Base-by-base conservation (phyloP, 2,113 vertebrate genomes). In the Nerophis lumbriciformis region DNA sequence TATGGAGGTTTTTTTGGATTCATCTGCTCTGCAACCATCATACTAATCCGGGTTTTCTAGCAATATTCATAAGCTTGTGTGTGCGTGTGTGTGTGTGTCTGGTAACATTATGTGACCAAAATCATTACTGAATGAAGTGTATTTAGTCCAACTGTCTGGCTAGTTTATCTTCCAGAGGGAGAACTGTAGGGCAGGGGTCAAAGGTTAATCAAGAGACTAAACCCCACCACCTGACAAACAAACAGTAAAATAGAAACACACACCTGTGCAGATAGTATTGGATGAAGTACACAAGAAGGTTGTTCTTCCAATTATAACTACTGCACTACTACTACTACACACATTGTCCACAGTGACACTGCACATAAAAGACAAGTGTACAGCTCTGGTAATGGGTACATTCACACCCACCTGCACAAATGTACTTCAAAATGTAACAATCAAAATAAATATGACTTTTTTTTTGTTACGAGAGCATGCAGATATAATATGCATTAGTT, bases 101-200 rank as follows among this genome's bases (percentile, higher is more conserved):
- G 10, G 53, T 51, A 5, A 15, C 28, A 7, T 36, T 66, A 71
- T 52, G 57, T 58, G 69, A 68, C 48, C 11, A 37, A 68, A 48
- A 48, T 38, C 0, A 36, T 53, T 71, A 56, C n/a, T 44, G 39
- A 16, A 58, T 38, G 38, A 11, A 48, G 28, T 59, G 55, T 66
- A 68, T 68, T 58, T 49, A 13, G n/a, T 68, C 49, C 61, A 62
- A 67, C 13, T 66, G 59, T 57, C 48, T 59, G 48, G 55, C 38
- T 59, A 55, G 19, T 28, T 44, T 21, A 57, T 57, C 36, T 49
- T 48, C 21, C 47, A 48, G 39, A 36, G 19, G 49, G 19, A 39
- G 11, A 16, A 16, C 6, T 13, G 5, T 1, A 21, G 48, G 48
- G 35, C 28, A 28, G 54, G 14, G 14, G 42, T 61, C 59, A 39